phyloP scores from a whole-genome alignment of 2,797 vertebrate genomes.

The Sphaeramia orbicularis region DNA sequence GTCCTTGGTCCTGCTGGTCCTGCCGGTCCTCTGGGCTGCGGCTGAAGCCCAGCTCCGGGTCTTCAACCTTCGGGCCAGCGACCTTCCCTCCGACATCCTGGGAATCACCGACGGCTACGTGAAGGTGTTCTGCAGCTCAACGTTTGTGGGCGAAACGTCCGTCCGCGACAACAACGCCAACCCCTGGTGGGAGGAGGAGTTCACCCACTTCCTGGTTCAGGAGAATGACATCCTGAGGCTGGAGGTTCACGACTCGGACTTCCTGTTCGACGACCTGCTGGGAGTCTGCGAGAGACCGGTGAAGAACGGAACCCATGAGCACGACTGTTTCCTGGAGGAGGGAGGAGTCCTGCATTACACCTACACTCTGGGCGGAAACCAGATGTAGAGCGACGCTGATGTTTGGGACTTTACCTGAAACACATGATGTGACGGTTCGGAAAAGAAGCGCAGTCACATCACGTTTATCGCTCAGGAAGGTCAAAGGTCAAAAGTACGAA shows the following conservation, averaged over 20 bases:
- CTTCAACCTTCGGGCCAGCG: conserved; percentile 41
- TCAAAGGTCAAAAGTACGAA: too few relatives aligned
- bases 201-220: conserved; percentile 1
- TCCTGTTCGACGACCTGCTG: conserved; percentile 27
- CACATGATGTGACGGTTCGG: too few relatives aligned
- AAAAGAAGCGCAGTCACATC: too few relatives aligned
- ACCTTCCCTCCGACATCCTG: conserved; percentile 4
- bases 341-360: conserved; percentile 58
- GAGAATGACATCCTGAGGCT: conserved; percentile 45
- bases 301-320: conserved; percentile 40
- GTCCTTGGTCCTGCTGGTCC: conserved; percentile 33
- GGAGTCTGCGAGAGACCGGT: conserved; percentile 56
- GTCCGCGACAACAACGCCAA: not conserved
- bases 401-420: too few relatives aligned
- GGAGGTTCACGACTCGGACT: conserved; percentile 48
- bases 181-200: conserved; percentile 67
- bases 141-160: conserved; percentile 44
- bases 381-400: too few relatives aligned
- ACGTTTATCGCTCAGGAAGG: too few relatives aligned
- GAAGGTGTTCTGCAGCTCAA: conserved; percentile 25
- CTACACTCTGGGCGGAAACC: too few relatives aligned
- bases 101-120: conserved; percentile 59
- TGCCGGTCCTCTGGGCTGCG: conserved; percentile 28
- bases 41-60: conserved; percentile 38
- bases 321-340: conserved; percentile 60